Evolutionary conservation across 2,888 invertebrate species (phyloP).

Genomic region (Patella depressa): DNA sequence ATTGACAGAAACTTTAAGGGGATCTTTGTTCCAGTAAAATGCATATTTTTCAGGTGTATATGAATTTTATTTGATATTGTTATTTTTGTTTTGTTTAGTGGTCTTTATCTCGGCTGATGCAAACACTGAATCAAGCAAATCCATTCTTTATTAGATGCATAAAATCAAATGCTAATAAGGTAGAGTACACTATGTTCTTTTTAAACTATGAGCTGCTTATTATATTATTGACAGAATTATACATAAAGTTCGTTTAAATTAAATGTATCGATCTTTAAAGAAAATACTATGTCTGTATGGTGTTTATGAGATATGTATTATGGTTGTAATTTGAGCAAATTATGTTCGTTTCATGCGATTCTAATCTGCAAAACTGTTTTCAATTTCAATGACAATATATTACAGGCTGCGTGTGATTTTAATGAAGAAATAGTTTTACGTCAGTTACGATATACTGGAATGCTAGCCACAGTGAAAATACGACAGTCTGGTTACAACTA

Average conservation of each 20-base stretch:
- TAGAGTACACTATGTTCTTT: slow-evolving; percentile 47
- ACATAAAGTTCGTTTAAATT: not conserved
- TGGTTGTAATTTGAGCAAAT: not conserved
- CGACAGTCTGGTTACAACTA: slow-evolving; percentile 96
- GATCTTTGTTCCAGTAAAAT: no score
- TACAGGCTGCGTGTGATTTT: slow-evolving; percentile 86
- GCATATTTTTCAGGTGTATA: no score
- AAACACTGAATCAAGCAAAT: slow-evolving; percentile 90
- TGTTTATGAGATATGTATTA: not conserved
- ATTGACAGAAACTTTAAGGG: no score
- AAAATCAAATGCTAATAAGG: slow-evolving; percentile 93
- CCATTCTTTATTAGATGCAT: slow-evolving; percentile 92
- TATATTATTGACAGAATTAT: not conserved
- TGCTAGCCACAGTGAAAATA: slow-evolving; percentile 95
- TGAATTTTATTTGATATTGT: not conserved
- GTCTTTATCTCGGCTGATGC: slow-evolving; percentile 92
- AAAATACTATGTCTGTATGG: not conserved
- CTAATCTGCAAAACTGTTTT: no score
- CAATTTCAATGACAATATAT: slow-evolving; percentile 11
- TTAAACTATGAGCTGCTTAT: not conserved
- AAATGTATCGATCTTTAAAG: not conserved
- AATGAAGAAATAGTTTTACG: slow-evolving; percentile 93
- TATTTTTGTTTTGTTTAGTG: slow-evolving; percentile 76
- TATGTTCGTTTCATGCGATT: not conserved
- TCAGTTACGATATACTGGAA: slow-evolving; percentile 93